A percentile compares a stretch with the other conserved stretches of the same genome.
These are phyloP conservation scores for Cantharis rufa DNA, from an alignment of 2,888 invertebrate genomes.

Conservation along the genomic window DNA sequence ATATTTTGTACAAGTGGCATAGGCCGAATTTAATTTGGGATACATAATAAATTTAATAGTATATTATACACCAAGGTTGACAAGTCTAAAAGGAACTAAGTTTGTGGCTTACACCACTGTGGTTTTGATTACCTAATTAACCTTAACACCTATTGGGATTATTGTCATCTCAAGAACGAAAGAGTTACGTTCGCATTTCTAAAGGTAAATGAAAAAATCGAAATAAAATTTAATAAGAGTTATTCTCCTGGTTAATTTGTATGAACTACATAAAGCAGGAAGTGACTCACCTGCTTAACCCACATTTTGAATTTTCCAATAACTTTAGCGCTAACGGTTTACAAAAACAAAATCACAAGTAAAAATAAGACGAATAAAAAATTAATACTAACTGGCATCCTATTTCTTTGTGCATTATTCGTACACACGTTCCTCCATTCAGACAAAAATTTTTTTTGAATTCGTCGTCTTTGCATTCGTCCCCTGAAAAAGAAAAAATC, in stretches of 20 bases:
- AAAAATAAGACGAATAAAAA: slow-evolving; percentile 6
- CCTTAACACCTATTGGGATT: no score
- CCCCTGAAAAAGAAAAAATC: slow-evolving; percentile 22
- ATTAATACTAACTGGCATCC: slow-evolving; percentile 27
- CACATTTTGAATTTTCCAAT: not conserved
- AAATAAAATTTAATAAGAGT: not conserved
- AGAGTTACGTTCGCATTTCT: no score
- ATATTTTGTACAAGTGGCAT: no score
- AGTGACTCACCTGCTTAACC: not conserved
- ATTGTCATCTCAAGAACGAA: no score
- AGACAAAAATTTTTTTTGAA: slow-evolving; percentile 73
- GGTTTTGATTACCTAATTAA: no score
- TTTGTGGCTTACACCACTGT: no score
- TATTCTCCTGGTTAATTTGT: not conserved
- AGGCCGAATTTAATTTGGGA: no score
- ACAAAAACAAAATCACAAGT: not conserved
- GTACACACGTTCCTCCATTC: slow-evolving; percentile 85
- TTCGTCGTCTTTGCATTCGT: slow-evolving; percentile 52
- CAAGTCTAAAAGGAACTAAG: no score
- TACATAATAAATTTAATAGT: no score
- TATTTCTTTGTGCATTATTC: slow-evolving; percentile 29
- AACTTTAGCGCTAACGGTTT: not conserved
- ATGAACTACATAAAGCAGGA: not conserved
- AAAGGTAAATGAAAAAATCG: no score
- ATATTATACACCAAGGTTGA: no score